Evolutionary conservation across 2,797 vertebrate species (phyloP), one percentile per base, ranked within the genome.

Genomic region (Falco columbarius): DNA sequence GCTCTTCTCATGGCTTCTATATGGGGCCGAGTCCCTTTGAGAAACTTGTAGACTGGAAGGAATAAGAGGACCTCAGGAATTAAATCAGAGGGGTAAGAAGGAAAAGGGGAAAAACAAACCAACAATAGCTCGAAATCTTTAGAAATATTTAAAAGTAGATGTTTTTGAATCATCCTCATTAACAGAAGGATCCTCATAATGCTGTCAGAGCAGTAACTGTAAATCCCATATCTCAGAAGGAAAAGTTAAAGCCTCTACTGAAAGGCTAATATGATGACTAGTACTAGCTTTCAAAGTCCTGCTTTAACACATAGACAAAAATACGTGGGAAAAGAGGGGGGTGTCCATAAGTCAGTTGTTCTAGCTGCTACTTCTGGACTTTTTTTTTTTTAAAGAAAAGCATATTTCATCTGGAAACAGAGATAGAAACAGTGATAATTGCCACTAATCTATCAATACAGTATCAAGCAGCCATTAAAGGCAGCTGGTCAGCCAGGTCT

Each of bases 101-200:
- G 30, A 75, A 75, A 88, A 77, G 23, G 22, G 10, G 13, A 21
- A 82, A 88, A 44, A 1, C 14, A 54, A 87, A 92, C 24, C 14
- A 71, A 47, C 10, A 8, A 20, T 52, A 51, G 16, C 51, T 71
- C 55, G 83, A 84, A 81, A 44, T 76, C n/a, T 93, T 93, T 80
- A 61, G 67, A 73, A 91, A 85, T 84, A 86, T 61, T 95, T 88
- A 52, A 87, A 96, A 93, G 36, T 38, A 59, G 89, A 86, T 51
- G 11, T 21, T 92, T 92, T 77, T 95, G n/a, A 95, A 89, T 83
- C 27, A 75, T 70, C 22, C 9, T 91, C 29, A 36, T 55, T 47
- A 84, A 70, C 12, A 95, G 58, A 88, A 74, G 17, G 15, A 40
- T 65, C 32, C 46, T 90, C 15, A 32, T 61, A 75, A 79, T 66